Percentiles rank a stretch among this genome's conserved stretches.
phyloP scores from a whole-genome alignment of 2,797 vertebrate species.

The Tokudaia tokunoshimensis region DNA sequence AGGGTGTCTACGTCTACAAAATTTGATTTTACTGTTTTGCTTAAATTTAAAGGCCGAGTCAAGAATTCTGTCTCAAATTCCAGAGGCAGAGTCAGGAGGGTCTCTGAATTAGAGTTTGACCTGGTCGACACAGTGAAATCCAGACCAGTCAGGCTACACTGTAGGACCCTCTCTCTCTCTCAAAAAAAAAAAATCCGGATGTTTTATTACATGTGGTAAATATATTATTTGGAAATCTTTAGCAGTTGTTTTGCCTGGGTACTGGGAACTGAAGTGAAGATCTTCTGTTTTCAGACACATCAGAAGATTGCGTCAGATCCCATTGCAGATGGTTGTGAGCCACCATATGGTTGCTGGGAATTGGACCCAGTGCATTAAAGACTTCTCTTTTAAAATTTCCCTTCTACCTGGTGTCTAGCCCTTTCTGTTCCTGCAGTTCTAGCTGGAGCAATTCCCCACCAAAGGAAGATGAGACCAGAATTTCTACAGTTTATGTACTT shows the following conservation, averaged over 20 bases:
- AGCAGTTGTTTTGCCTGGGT: background rate
- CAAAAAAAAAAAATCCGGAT: background rate
- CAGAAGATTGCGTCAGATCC: no score
- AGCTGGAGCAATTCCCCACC: background rate
- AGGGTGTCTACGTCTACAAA: background rate
- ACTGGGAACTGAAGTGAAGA: background rate
- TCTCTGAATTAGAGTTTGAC: background rate
- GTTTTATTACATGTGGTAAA: background rate
- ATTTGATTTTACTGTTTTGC: background rate
- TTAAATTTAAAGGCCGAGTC: background rate
- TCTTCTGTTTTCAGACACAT: no score
- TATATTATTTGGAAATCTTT: background rate
- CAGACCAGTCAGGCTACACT: background rate
- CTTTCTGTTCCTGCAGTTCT: background rate
- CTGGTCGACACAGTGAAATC: background rate
- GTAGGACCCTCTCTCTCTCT: no score
- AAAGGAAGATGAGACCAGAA: background rate
- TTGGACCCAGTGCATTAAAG: background rate
- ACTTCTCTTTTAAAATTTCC: background rate
- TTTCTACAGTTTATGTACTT: background rate
- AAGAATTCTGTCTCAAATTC: background rate
- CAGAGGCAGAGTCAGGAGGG: background rate
- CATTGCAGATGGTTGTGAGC: no score
- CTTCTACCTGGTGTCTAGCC: background rate
- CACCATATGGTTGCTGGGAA: no score